A percentile compares a stretch with the other conserved stretches of the same genome.
Conservation (phyloP, 2,797 vertebrate genomes). For the Poecilia gillii region DNA sequence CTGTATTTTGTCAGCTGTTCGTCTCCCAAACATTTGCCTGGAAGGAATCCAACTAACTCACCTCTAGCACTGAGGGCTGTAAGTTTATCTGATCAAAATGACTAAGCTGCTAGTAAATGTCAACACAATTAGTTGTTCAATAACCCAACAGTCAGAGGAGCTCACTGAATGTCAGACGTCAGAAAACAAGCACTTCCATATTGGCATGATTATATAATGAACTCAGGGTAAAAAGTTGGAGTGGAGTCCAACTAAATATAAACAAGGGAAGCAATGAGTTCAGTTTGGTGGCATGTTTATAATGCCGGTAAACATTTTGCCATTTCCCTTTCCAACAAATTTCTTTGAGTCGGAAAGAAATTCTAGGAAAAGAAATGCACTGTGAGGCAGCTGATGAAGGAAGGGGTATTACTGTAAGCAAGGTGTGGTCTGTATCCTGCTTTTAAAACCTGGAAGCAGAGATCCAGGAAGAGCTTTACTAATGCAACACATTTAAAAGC, state of each 20-base stretch:
- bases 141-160: not conserved
- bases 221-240: not conserved
- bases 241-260: not conserved
- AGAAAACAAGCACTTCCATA: not conserved
- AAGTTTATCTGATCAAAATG: not conserved
- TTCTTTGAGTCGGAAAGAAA: slow-evolving; percentile 18
- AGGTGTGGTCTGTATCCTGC: slow-evolving; percentile 61
- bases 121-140: not conserved
- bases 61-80: not conserved
- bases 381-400: slow-evolving; percentile 5
- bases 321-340: not conserved
- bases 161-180: not conserved
- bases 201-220: not conserved
- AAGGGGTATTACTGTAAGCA: slow-evolving; percentile 36
- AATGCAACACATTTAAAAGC: slow-evolving; percentile 5
- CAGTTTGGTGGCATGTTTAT: not conserved
- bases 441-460: slow-evolving; percentile 35
- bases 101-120: not conserved
- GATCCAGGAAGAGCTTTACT: slow-evolving; percentile 14
- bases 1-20: not conserved
- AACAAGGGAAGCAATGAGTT: not conserved
- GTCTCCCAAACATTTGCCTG: not conserved
- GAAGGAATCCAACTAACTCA: not conserved
- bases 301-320: not conserved
- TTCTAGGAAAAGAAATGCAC: not conserved